These are phyloP conservation scores for Clarias platycephalus DNA, from an alignment of 2,797 vertebrate genomes.

Conservation along the genomic window DNA sequence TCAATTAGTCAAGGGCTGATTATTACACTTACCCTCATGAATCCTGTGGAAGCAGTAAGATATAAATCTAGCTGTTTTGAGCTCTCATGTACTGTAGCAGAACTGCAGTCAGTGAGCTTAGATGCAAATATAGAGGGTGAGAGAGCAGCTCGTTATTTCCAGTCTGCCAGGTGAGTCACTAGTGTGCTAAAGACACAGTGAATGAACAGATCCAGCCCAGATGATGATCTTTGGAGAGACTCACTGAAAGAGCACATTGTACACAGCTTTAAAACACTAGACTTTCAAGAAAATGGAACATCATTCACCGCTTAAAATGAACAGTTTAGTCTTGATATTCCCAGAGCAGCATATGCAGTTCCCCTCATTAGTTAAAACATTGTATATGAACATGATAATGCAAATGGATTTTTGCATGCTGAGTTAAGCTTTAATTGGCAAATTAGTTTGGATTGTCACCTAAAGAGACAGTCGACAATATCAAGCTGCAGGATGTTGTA, in stretches of 20 bases:
- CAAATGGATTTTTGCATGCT: background rate
- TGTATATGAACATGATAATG: background rate
- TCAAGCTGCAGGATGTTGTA: background rate
- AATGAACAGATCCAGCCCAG: background rate
- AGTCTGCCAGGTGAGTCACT: background rate
- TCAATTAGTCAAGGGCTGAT: too few relatives aligned
- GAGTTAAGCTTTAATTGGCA: background rate
- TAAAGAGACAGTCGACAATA: background rate
- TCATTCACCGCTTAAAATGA: background rate
- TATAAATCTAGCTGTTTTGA: background rate
- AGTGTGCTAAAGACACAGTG: background rate
- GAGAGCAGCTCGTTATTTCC: background rate
- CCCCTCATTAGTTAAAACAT: background rate
- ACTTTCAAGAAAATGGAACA: background rate
- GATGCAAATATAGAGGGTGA: background rate
- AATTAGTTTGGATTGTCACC: background rate
- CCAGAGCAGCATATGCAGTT: background rate
- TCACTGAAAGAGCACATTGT: slow-evolving; percentile 2
- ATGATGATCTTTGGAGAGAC: background rate
- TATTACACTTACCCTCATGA: too few relatives aligned
- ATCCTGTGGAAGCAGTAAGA: too few relatives aligned
- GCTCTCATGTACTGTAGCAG: too few relatives aligned
- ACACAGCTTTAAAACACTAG: background rate
- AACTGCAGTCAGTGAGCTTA: background rate
- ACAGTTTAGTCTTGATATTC: background rate